Evolutionary conservation across 2,113 vertebrate genomes (phyloP).

Genomic region (Pardalotus punctatus): DNA sequence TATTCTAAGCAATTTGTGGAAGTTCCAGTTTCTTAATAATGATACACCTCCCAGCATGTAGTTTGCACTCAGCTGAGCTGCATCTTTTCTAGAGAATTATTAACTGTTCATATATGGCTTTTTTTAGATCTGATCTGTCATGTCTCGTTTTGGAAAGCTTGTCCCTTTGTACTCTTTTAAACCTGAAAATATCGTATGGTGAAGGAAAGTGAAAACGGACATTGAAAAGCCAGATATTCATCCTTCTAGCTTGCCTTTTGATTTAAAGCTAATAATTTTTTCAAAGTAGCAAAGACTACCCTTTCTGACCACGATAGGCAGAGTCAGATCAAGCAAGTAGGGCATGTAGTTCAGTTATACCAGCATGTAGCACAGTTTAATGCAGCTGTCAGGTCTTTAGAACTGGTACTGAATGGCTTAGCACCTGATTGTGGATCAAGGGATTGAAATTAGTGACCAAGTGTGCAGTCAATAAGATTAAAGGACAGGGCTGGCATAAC

Average conservation of each 20-base stretch:
- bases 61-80: neutral
- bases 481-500: neutral
- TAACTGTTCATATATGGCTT: neutral
- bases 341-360: neutral
- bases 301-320: neutral
- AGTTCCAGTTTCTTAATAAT: neutral
- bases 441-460: neutral
- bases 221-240: neutral
- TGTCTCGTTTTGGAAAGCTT: neutral
- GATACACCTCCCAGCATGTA: neutral
- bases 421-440: neutral
- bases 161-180: neutral
- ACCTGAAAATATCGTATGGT: neutral
- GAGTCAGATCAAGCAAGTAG: neutral
- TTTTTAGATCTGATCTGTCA: neutral
- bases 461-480: neutral
- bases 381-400: neutral
- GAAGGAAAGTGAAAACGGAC: neutral
- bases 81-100: neutral
- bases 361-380: neutral
- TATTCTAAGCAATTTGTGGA: neutral
- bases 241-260: neutral
- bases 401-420: neutral
- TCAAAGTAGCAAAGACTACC: neutral
- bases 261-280: neutral